Evolutionary conservation across 2,113 vertebrate species (phyloP).

Genomic region (Spermophilus dauricus): DNA sequence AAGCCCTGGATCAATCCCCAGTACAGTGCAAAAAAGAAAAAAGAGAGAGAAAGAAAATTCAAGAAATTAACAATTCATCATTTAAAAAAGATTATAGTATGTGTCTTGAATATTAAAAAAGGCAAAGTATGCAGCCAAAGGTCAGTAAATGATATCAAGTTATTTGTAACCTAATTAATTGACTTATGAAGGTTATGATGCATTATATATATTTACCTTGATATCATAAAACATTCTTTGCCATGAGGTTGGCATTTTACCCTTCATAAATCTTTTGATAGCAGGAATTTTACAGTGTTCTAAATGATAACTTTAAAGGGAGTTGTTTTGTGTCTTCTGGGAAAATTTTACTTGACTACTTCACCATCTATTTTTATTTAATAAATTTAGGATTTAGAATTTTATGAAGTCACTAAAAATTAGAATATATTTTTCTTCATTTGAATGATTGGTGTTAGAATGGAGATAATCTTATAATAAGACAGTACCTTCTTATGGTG

Average conservation of each 20-base stretch:
- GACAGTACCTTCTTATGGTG: background rate
- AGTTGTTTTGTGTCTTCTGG: constrained; percentile 12
- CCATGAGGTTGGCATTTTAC: constrained; percentile 23
- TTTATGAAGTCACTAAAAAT: constrained; percentile 44
- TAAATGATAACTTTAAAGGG: background rate
- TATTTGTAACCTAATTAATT: constrained; percentile 23
- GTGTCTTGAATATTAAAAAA: constrained; percentile 7
- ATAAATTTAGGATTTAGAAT: background rate
- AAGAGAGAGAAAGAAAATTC: background rate
- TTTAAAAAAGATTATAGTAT: background rate
- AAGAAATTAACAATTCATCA: background rate
- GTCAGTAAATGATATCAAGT: constrained; percentile 17
- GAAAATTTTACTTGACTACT: constrained; percentile 21
- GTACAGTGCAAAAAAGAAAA: background rate
- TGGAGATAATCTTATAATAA: background rate
- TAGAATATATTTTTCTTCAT: constrained; percentile 25
- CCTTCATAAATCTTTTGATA: background rate
- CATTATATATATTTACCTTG: constrained; percentile 1
- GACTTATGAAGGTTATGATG: constrained; percentile 42
- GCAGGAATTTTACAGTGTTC: background rate
- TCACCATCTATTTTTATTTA: constrained; percentile 22
- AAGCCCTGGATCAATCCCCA: no score
- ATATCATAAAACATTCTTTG: constrained; percentile 16
- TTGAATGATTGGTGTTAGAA: background rate
- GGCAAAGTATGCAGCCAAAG: background rate